These are phyloP conservation scores for Hirundichthys speculiger DNA, from an alignment of 2,113 vertebrate genomes.

Conservation along the genomic window DNA sequence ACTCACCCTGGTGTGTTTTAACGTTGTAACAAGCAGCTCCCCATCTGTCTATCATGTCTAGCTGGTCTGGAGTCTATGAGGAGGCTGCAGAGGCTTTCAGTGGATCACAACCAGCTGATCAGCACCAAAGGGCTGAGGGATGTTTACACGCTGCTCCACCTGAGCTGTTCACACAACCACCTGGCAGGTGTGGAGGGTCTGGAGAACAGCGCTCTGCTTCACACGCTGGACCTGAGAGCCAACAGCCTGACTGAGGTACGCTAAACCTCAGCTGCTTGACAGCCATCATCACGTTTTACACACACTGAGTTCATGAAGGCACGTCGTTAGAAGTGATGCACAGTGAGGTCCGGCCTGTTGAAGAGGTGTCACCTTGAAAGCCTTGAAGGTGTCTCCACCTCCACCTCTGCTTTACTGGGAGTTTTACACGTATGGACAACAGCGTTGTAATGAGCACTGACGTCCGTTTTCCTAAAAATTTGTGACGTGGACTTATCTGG, in stretches of 20 bases:
- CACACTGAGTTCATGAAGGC: no score
- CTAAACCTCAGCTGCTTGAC: no score
- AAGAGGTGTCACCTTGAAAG: no score
- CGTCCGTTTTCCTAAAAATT: no score
- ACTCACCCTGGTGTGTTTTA: neutral
- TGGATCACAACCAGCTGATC: constrained; percentile 93
- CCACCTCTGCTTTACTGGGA: no score
- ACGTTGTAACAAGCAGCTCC: neutral
- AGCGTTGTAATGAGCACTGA: no score
- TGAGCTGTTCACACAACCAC: constrained; percentile 93
- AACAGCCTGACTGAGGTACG: constrained; percentile 91
- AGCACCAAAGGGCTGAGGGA: constrained; percentile 87
- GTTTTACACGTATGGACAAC: no score
- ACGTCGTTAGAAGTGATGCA: no score
- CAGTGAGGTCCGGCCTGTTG: no score
- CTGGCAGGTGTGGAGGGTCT: constrained; percentile 85
- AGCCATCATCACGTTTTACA: no score
- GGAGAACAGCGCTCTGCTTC: constrained; percentile 88
- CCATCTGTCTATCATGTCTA: constrained; percentile 40
- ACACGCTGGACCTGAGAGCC: constrained; percentile 86
- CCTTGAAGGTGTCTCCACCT: no score
- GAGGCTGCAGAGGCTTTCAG: constrained; percentile 85
- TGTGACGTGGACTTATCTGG: no score
- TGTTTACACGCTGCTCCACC: constrained; percentile 81
- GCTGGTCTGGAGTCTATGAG: constrained; percentile 87